Conservation (phyloP, 2,888 invertebrate genomes). For the Amblyjoppa fuscipennis region DNA sequence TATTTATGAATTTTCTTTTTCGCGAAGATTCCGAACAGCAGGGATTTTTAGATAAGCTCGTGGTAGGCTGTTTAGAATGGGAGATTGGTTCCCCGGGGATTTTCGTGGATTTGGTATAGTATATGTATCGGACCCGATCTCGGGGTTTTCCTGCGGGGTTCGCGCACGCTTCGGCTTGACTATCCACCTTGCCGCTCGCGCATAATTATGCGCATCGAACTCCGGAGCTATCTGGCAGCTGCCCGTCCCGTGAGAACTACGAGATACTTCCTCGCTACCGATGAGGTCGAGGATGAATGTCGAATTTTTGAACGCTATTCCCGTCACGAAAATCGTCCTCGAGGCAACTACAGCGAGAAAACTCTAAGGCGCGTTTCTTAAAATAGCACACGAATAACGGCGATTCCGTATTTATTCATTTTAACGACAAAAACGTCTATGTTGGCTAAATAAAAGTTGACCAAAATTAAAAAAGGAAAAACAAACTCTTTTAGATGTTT, state of each 20-base stretch:
- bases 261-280: slow-evolving; percentile 24
- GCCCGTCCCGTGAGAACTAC: background rate
- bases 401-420: no score
- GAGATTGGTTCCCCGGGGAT: slow-evolving; percentile 62
- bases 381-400: background rate
- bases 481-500: no score
- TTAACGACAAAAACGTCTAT: no score
- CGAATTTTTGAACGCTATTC: background rate
- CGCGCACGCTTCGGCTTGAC: slow-evolving; percentile 69
- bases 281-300: background rate
- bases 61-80: slow-evolving; percentile 74
- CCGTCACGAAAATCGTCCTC: background rate
- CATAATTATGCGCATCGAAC: slow-evolving; percentile 75
- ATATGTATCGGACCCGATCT: slow-evolving; percentile 72
- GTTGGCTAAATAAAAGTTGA: no score
- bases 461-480: no score
- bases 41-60: slow-evolving; percentile 74
- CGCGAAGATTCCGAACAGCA: slow-evolving; percentile 77
- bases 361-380: background rate
- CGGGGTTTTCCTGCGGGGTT: slow-evolving; percentile 59
- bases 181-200: slow-evolving; percentile 70
- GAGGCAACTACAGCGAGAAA: background rate
- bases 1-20: slow-evolving; percentile 66
- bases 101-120: slow-evolving; percentile 34
- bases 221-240: slow-evolving; percentile 11